Evolutionary conservation across 2,888 invertebrate species (phyloP), one percentile per base, ranked within the genome.

Genomic region (Prosopocoilus inquinatus): DNA sequence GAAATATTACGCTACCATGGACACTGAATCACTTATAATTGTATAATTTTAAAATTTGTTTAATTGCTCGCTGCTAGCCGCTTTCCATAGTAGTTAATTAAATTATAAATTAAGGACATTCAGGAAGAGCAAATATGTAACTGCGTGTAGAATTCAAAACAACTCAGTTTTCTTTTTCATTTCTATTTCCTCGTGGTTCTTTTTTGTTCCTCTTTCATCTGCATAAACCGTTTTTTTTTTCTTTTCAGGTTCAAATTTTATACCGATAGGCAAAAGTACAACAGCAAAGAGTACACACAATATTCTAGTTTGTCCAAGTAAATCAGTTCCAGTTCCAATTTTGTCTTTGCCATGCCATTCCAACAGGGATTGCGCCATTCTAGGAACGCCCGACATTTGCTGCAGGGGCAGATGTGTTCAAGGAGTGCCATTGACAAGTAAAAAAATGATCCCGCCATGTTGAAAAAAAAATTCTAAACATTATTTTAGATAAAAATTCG

Each of bases 301-400:
- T 4, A 34, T 33, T 13, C 33, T 57, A 34, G 39, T 49, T 16
- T 57, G 57, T 33, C 57, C 57, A n/a, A 57, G 49, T 32, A 57
- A 41, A 49, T 49, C 43, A 13, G 49, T 41, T 47, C 55, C 55
- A 32, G 55, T 55, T 20, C 55, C 55, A 9, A 49, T 57, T 12
- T 36, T 57, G 9, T 52, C 57, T 9, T 46, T 83, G 55, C 81
- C 81, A 1, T 84, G 84, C 71, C 75, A 70, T 51, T 78, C 78
- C 63, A 72, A 78, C 64, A 70, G 75, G 1, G 83, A 84, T 63
- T 84, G 84, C 67, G 51, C 58, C 2, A 74, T 82, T 12, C 80
- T 84, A 76, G 81, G 82, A 47, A 69, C 49, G 5, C 52, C 48
- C 8, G 39, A 45, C 3, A 20, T 57, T 2, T 57, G 57, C 11